A percentile compares a stretch with the other conserved stretches of the same genome.
Evolutionary conservation across 2,888 invertebrate species (phyloP).

Genomic region (Sclerodermus sp.): DNA sequence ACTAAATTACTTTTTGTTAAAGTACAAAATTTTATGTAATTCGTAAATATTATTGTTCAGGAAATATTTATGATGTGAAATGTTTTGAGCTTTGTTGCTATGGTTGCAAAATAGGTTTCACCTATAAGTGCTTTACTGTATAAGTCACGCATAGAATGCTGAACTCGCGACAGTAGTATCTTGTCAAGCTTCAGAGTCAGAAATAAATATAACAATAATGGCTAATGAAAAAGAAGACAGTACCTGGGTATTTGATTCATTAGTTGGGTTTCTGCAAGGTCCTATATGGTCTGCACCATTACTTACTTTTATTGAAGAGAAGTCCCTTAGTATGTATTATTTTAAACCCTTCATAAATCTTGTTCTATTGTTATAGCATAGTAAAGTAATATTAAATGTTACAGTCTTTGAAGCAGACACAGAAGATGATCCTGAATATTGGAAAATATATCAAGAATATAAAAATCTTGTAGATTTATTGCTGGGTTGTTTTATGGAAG

Average conservation of each 20-base stretch:
- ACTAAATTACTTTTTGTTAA: too few relatives aligned
- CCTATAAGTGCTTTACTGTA: too few relatives aligned
- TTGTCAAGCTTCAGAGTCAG: too few relatives aligned
- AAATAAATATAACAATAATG: too few relatives aligned
- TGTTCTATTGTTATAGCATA: conserved; percentile 1
- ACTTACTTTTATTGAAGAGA: conserved; percentile 89
- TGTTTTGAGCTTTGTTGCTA: background rate
- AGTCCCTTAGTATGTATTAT: conserved; percentile 76
- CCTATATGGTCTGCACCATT: conserved; percentile 92
- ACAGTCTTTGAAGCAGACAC: conserved; percentile 85
- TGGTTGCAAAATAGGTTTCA: background rate
- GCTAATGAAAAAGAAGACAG: conserved; percentile 62
- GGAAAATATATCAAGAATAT: conserved; percentile 80
- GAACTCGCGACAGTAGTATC: too few relatives aligned
- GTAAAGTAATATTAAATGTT: conserved; percentile 35
- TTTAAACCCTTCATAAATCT: conserved; percentile 14
- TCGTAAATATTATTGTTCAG: too few relatives aligned
- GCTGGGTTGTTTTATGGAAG: conserved; percentile 90
- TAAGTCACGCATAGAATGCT: too few relatives aligned
- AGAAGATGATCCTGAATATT: conserved; percentile 75
- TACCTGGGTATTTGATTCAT: conserved; percentile 89
- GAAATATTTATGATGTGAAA: too few relatives aligned
- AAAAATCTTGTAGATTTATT: conserved; percentile 89
- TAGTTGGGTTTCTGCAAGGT: conserved; percentile 88
- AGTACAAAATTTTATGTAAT: too few relatives aligned